Evolutionary conservation across 2,888 invertebrate species (phyloP), one percentile per base, ranked within the genome.

Genomic region (Meteorus cinctellus): DNA sequence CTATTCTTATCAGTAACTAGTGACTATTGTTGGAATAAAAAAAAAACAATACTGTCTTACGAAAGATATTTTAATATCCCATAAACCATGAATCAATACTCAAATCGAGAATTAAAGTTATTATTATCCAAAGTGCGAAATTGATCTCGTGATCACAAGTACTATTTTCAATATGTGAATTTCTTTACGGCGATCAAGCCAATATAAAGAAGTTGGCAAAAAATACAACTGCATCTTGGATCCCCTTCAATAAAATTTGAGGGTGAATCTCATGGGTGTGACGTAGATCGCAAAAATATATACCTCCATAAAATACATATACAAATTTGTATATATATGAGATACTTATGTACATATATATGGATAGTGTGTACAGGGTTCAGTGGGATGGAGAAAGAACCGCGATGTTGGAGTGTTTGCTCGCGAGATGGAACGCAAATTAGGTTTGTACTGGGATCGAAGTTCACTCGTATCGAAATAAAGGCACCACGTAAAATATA

Each of bases 341-440:
- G 55, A 29, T 48, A 24, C 24, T 41, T 29, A 67, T 68, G 12
- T 48, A 48, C 51, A 68, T 51, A 55, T 31, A n/a, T 29, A 34
- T 34, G 19, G n/a, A 19, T 19, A 12, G 6, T 55, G 62, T 36
- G 27, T 68, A 27, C 68, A 29, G 55, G n/a, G 14, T 19, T 51
- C n/a, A 65, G 8, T 4, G n/a, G 8, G 14, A 62, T 29, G 16
- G 62, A 29, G 14, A 62, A 65, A 36, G 36, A 65, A 65, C 65
- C 77, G 77, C 74, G 34, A 62, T 63, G 45, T 74, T 77, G 41
- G 82, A 85, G 86, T 87, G 86, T 87, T 88, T 88, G 86, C 86
- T 85, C 84, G 85, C 82, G 86, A 86, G 83, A 88, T 88, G 87
- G 86, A 87, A 88, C 84, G 88, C 88, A 88, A 88, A 87, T 88